Conservation (phyloP, 2,888 invertebrate genomes). For the Epistrophe eligans region DNA sequence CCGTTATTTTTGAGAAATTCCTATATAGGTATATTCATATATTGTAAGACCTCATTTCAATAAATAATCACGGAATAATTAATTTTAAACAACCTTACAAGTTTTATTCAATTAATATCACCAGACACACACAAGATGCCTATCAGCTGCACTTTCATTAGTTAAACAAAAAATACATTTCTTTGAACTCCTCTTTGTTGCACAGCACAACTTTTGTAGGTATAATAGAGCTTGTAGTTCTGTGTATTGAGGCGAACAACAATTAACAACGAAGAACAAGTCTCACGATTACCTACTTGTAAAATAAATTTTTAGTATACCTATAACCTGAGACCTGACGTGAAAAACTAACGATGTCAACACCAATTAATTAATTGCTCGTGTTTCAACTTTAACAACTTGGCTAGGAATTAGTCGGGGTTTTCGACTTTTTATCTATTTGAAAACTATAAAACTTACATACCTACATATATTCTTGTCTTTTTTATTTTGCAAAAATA, state of each 20-base stretch:
- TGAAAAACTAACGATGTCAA: slow-evolving; percentile 24
- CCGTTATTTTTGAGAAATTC: neutral
- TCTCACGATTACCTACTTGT: slow-evolving; percentile 16
- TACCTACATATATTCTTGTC: neutral
- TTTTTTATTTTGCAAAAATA: slow-evolving; percentile 12
- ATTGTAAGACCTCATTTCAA: neutral
- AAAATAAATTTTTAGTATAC: slow-evolving; percentile 24
- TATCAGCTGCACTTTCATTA: slow-evolving; percentile 7
- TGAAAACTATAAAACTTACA: slow-evolving; percentile 10
- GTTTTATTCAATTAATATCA: slow-evolving; percentile 17
- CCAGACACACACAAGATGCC: neutral
- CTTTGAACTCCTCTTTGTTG: neutral
- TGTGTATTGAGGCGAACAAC: slow-evolving; percentile 7
- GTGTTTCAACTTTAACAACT: slow-evolving; percentile 2
- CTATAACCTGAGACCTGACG: neutral
- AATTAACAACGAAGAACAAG: slow-evolving; percentile 1
- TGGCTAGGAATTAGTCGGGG: neutral
- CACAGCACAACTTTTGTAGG: neutral
- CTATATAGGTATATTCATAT: neutral
- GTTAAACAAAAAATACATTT: neutral
- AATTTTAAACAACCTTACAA: slow-evolving; percentile 3
- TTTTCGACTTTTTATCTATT: slow-evolving; percentile 4
- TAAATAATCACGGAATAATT: neutral
- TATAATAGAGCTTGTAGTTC: neutral
- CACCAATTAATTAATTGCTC: slow-evolving; percentile 30